Evolutionary conservation across 2,797 vertebrate genomes (phyloP).

Genomic region (Centropyge bicolor): DNA sequence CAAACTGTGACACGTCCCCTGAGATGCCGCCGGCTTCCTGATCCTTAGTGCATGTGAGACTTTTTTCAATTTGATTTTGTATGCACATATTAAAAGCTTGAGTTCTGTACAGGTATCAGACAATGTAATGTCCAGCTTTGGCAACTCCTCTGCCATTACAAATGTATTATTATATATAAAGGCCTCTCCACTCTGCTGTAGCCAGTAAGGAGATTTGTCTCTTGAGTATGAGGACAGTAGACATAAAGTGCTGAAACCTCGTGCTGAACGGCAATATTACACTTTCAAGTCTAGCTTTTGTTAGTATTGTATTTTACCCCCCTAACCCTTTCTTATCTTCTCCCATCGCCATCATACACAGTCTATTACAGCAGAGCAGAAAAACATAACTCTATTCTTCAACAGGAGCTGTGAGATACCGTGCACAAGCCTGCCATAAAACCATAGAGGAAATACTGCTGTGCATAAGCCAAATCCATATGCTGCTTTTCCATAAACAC

Average conservation of each 20-base stretch:
- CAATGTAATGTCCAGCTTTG: not conserved
- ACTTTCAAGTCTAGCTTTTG: constrained; percentile 19
- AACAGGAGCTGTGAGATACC: constrained; percentile 21
- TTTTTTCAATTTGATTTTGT: not conserved
- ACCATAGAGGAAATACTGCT: constrained; percentile 46
- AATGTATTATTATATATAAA: not conserved
- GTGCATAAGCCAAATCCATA: constrained; percentile 32
- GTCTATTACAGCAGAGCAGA: constrained; percentile 5
- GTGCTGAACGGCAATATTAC: constrained; percentile 23
- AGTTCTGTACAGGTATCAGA: not conserved
- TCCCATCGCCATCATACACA: not conserved
- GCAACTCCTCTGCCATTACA: not conserved
- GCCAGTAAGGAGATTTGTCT: constrained; percentile 36
- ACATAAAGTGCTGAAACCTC: constrained; percentile 14
- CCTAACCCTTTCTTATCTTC: constrained; percentile 2
- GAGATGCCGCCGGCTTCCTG: constrained; percentile 14
- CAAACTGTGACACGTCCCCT: constrained; percentile 25
- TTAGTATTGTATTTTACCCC: constrained; percentile 21
- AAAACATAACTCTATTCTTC: not conserved
- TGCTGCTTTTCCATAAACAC: constrained; percentile 25
- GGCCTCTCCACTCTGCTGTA: constrained; percentile 13
- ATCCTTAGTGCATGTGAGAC: not conserved
- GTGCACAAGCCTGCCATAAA: constrained; percentile 5
- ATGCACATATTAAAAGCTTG: not conserved
- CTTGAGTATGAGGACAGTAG: not conserved